A percentile compares a stretch with the other conserved stretches of the same genome.
These are phyloP conservation scores for Seriola aureovittata DNA, from an alignment of 2,113 vertebrate species.

Conservation along the genomic window DNA sequence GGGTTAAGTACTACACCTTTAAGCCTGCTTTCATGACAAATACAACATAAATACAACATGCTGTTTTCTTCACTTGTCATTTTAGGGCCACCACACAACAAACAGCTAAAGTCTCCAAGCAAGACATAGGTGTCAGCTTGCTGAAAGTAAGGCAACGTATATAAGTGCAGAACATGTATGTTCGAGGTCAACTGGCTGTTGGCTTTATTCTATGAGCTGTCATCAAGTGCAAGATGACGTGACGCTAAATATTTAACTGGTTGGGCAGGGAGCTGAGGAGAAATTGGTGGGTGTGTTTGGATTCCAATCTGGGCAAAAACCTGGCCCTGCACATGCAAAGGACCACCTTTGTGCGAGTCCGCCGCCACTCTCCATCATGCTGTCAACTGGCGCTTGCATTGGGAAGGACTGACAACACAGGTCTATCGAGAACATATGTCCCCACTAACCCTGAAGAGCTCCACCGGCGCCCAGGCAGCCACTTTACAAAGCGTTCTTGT, in stretches of 20 bases:
- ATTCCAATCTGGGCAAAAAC: conserved; percentile 46
- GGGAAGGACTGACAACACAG: conserved; percentile 65
- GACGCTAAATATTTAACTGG: neutral
- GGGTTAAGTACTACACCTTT: neutral
- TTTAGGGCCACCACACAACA: neutral
- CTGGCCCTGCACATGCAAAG: conserved; percentile 50
- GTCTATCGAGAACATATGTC: conserved; percentile 70
- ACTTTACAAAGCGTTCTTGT: conserved; percentile 64
- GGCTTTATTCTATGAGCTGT: neutral
- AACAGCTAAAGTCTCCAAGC: too few relatives aligned
- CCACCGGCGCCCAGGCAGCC: conserved; percentile 14
- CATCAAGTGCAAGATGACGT: neutral
- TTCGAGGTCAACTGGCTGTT: neutral
- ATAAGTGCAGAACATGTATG: neutral
- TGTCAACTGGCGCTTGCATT: conserved; percentile 63
- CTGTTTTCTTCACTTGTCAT: conserved; percentile 25
- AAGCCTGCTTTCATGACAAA: neutral
- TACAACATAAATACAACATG: conserved; percentile 2
- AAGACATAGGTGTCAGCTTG: too few relatives aligned
- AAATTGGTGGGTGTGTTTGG: conserved; percentile 42
- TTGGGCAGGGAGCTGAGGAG: conserved; percentile 6
- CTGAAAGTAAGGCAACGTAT: neutral
- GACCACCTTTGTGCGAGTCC: conserved; percentile 64
- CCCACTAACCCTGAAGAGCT: conserved; percentile 64
- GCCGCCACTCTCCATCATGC: conserved; percentile 59